phyloP scores from a whole-genome alignment of 2,888 invertebrate genomes.

The Cosmopolites sordidus region DNA sequence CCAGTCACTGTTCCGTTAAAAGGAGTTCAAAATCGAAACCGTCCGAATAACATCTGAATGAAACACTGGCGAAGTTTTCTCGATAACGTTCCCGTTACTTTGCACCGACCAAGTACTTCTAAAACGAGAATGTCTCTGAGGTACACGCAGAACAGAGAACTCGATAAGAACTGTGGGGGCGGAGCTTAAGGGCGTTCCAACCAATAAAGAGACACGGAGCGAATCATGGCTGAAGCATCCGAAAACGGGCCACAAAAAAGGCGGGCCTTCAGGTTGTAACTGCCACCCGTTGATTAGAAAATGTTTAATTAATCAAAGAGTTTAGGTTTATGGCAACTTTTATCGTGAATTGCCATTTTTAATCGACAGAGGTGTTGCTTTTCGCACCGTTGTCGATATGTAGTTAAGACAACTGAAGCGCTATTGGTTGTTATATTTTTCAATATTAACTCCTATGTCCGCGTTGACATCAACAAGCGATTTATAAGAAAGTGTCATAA shows the following conservation, averaged over 20 bases:
- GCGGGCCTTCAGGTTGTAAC: conserved; percentile 20
- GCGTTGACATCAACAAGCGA: no score
- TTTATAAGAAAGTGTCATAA: no score
- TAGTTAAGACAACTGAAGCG: background rate
- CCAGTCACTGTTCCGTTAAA: background rate
- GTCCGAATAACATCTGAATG: no score
- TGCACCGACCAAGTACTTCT: conserved; percentile 1
- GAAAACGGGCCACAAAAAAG: conserved; percentile 31
- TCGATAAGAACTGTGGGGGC: conserved; percentile 26
- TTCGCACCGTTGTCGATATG: no score
- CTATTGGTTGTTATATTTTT: background rate
- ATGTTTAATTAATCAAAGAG: conserved; percentile 33
- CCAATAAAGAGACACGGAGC: conserved; percentile 33
- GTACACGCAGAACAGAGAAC: conserved; percentile 28
- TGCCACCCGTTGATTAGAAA: conserved; percentile 29
- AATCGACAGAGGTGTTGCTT: conserved; percentile 11
- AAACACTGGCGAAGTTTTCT: no score
- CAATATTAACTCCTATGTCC: no score
- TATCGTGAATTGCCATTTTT: conserved; percentile 14
- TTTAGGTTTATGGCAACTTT: conserved; percentile 21
- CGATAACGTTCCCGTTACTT: no score
- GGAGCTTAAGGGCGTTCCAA: conserved; percentile 22
- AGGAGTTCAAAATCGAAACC: no score
- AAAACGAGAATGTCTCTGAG: conserved; percentile 24
- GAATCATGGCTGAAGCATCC: conserved; percentile 40